Evolutionary conservation across 2,888 invertebrate species (phyloP).

Genomic region (Ernsta delagoae): DNA sequence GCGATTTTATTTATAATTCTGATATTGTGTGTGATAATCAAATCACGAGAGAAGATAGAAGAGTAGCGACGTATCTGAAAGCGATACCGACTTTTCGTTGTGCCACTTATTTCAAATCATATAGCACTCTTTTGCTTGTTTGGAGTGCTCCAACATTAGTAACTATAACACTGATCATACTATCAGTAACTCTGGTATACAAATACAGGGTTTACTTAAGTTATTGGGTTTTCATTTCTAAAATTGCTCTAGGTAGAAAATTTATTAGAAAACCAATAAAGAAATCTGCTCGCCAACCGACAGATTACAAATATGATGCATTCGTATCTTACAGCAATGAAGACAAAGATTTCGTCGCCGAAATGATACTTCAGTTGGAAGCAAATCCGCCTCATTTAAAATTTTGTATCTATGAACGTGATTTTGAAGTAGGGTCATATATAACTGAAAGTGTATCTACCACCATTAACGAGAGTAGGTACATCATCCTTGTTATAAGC

Average conservation of each 20-base stretch:
- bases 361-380: constrained; percentile 86
- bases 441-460: constrained; percentile 87
- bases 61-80: constrained; percentile 68
- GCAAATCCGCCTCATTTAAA: constrained; percentile 84
- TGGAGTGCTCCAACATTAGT: constrained; percentile 73
- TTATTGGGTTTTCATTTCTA: constrained; percentile 84
- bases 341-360: constrained; percentile 85
- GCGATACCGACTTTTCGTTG: constrained; percentile 70
- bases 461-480: constrained; percentile 86
- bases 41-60: constrained; percentile 70
- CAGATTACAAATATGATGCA: constrained; percentile 81
- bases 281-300: constrained; percentile 9
- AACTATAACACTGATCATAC: constrained; percentile 60
- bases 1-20: constrained; percentile 61
- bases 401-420: constrained; percentile 89
- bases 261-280: constrained; percentile 56
- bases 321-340: constrained; percentile 86
- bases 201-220: constrained; percentile 79
- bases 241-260: constrained; percentile 77
- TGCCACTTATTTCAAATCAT: constrained; percentile 68
- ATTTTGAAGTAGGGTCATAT: constrained; percentile 87
- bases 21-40: constrained; percentile 74
- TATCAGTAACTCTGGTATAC: constrained; percentile 57
- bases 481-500: constrained; percentile 87
- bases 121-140: constrained; percentile 66